phyloP scores from a whole-genome alignment of 2,113 vertebrate species.

The Glaucomys volans region DNA sequence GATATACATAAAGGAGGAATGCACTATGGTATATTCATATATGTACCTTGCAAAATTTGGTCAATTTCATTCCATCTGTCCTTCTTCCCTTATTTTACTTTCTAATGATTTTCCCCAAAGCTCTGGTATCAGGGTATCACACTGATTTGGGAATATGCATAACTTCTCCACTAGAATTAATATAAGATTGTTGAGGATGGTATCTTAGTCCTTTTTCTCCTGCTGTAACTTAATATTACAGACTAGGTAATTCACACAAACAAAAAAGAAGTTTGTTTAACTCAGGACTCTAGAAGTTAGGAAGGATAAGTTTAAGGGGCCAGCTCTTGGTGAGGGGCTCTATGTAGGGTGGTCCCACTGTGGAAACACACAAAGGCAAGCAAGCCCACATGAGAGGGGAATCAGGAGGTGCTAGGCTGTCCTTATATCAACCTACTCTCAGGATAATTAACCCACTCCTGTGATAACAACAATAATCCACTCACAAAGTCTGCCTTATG shows the following conservation, averaged over 20 bases:
- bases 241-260: neutral
- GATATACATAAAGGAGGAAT: too few species aligned
- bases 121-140: neutral
- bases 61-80: too few species aligned
- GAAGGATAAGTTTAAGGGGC: neutral
- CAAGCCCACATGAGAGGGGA: neutral
- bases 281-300: neutral
- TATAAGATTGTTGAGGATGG: neutral
- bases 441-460: neutral
- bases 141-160: neutral
- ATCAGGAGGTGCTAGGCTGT: neutral
- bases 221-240: neutral
- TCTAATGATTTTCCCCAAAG: neutral
- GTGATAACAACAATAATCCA: neutral
- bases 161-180: neutral
- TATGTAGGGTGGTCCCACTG: neutral
- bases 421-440: neutral
- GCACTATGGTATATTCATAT: too few species aligned
- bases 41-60: too few species aligned
- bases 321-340: neutral
- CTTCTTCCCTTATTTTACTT: neutral
- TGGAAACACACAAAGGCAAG: neutral
- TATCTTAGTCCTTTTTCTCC: neutral
- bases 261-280: neutral
- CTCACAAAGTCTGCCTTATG: neutral